Conservation (phyloP, 2,888 invertebrate genomes). For the Orthosia incerta region DNA sequence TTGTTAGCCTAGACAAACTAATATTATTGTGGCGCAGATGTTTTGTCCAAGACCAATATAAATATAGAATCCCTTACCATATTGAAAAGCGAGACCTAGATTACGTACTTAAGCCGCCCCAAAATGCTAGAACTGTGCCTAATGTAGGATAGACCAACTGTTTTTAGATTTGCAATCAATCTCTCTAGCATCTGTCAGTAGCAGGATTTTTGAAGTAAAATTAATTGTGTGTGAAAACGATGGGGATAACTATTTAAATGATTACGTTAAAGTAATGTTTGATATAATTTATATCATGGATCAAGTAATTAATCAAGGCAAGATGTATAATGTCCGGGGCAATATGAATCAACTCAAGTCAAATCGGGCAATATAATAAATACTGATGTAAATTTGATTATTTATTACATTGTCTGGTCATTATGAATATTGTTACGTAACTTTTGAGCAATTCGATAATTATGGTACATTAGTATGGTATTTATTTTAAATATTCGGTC, state of each 20-base stretch:
- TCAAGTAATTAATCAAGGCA: too few species aligned
- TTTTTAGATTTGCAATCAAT: constrained; percentile 62
- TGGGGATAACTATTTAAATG: constrained; percentile 18
- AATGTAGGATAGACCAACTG: constrained; percentile 37
- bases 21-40: constrained; percentile 37
- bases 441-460: too few species aligned
- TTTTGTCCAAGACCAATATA: constrained; percentile 30
- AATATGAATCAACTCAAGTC: too few species aligned
- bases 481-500: too few species aligned
- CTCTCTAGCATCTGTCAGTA: constrained; percentile 55
- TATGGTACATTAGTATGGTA: too few species aligned
- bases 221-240: constrained; percentile 41
- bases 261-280: not conserved
- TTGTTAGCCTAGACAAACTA: not conserved
- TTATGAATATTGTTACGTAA: too few species aligned
- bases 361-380: too few species aligned
- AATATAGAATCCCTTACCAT: constrained; percentile 32
- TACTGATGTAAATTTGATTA: too few species aligned
- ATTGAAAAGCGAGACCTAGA: constrained; percentile 34
- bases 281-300: too few species aligned
- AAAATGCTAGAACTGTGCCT: constrained; percentile 19
- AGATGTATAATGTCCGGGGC: too few species aligned
- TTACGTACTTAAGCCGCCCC: constrained; percentile 20
- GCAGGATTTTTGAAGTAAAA: constrained; percentile 50
- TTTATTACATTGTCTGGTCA: too few species aligned